These are phyloP conservation scores for Apamea epomidion DNA, from an alignment of 2,888 invertebrate species.

Conservation along the genomic window DNA sequence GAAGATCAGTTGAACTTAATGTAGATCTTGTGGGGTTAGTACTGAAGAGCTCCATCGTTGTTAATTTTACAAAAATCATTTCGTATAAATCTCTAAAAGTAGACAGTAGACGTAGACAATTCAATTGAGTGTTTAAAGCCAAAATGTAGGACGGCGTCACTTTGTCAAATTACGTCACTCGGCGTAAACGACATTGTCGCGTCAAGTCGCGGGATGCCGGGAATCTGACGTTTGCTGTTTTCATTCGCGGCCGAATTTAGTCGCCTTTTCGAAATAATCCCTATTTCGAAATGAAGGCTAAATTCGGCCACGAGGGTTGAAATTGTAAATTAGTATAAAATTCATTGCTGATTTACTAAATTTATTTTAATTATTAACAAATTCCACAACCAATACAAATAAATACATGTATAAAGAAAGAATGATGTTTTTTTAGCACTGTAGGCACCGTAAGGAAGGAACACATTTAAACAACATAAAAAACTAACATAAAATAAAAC, in stretches of 20 bases:
- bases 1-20: not conserved
- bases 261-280: not conserved
- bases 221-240: slow-evolving; percentile 26
- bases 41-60: not conserved
- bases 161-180: slow-evolving; percentile 33
- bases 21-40: not conserved
- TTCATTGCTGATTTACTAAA: not conserved
- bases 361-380: not conserved
- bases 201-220: slow-evolving; percentile 13
- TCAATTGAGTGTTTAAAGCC: slow-evolving; percentile 15
- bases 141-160: slow-evolving; percentile 21
- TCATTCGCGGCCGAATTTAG: slow-evolving; percentile 22
- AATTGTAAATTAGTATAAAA: not conserved
- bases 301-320: not conserved
- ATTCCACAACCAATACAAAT: not conserved
- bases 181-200: slow-evolving; percentile 27
- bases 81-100: not conserved
- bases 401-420: not conserved
- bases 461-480: no score
- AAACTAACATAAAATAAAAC: no score
- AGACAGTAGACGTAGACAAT: slow-evolving; percentile 1
- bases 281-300: not conserved
- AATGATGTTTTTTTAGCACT: no score
- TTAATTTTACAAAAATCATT: not conserved
- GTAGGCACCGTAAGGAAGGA: no score